Conservation (phyloP, 2,797 vertebrate species). For the Avahi laniger region DNA sequence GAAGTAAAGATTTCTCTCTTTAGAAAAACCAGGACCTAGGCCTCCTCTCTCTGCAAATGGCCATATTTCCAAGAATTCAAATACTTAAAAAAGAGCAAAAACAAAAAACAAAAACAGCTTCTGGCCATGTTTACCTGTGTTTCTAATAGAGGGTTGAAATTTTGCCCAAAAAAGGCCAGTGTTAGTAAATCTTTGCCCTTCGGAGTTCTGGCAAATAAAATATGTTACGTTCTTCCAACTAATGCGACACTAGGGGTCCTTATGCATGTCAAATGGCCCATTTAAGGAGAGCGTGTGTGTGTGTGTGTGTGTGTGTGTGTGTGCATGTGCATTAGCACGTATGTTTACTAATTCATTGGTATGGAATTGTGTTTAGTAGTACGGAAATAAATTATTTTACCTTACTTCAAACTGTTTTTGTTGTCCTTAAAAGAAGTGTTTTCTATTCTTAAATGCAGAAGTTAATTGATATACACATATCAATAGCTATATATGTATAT, state of each 20-base stretch:
- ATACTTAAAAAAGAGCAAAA: neutral
- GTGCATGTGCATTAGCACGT: neutral
- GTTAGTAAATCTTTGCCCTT: constrained; percentile 58
- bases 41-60: neutral
- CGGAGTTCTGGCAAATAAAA: constrained; percentile 39
- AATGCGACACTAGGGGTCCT: neutral
- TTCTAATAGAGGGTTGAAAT: constrained; percentile 48
- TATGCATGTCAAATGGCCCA: neutral
- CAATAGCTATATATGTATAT: neutral
- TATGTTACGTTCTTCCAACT: neutral
- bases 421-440: neutral
- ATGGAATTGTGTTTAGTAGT: neutral
- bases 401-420: constrained; percentile 29
- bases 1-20: neutral
- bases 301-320: fast-evolving
- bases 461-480: neutral
- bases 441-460: neutral
- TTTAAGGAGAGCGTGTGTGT: neutral
- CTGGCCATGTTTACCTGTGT: constrained; percentile 62
- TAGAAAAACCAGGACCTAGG: neutral
- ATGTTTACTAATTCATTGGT: neutral
- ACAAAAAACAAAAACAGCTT: neutral
- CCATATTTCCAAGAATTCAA: constrained; percentile 52
- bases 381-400: neutral
- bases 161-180: constrained; percentile 47